A percentile compares a stretch with the other conserved stretches of the same genome.
These are phyloP conservation scores for Heptranchias perlo DNA, from an alignment of 2,113 vertebrate genomes.

Conservation along the genomic window DNA sequence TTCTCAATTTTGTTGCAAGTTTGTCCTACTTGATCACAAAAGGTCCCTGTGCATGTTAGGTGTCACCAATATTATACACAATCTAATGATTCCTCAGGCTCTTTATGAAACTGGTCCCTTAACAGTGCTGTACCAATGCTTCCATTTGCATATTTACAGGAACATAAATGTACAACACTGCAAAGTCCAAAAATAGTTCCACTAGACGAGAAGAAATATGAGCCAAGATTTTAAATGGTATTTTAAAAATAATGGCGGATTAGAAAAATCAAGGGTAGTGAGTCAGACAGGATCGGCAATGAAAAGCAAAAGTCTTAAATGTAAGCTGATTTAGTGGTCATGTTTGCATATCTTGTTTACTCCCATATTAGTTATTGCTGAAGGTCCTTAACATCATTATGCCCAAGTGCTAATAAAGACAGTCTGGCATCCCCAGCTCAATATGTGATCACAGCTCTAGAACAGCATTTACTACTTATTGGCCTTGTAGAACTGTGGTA, in stretches of 20 bases:
- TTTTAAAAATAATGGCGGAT: background rate
- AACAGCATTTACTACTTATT: background rate
- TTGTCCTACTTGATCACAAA: background rate
- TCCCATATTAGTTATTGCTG: background rate
- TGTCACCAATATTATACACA: background rate
- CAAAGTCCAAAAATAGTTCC: background rate
- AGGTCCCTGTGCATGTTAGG: background rate
- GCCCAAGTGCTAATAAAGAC: background rate
- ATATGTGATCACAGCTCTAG: background rate
- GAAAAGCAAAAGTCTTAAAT: background rate
- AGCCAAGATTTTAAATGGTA: background rate
- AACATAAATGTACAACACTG: background rate
- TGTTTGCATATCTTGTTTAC: background rate
- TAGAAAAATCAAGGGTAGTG: background rate
- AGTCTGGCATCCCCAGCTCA: background rate
- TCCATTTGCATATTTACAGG: background rate
- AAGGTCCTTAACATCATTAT: background rate
- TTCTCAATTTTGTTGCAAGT: background rate
- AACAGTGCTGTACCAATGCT: background rate
- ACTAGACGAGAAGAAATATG: background rate
- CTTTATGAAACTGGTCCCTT: background rate
- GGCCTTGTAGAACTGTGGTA: background rate
- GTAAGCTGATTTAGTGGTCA: background rate
- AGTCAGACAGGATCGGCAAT: background rate
- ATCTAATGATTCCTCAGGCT: background rate